A percentile compares a stretch with the other conserved stretches of the same genome.
Conservation (phyloP, 2,797 vertebrate species). For the Prionace glauca region DNA sequence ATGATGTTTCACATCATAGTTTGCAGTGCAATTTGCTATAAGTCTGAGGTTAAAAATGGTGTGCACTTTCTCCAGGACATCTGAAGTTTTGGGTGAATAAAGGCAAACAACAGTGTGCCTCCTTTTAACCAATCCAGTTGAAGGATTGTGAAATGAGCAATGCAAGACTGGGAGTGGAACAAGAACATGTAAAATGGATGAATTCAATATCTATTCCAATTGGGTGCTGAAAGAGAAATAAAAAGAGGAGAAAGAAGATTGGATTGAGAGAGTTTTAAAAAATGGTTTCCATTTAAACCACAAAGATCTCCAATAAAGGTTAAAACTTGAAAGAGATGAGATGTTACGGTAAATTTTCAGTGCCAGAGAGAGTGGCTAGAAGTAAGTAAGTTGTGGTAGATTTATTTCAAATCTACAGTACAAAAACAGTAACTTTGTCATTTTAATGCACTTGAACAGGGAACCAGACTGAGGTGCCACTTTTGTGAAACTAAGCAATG, state of each 20-base stretch:
- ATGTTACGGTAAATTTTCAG: not conserved
- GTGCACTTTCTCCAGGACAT: not conserved
- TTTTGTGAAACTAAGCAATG: too few relatives aligned
- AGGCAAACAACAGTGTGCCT: not conserved
- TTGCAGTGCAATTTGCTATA: not conserved
- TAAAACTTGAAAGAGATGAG: not conserved
- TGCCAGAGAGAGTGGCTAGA: not conserved
- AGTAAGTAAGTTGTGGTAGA: not conserved
- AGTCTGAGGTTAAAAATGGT: not conserved
- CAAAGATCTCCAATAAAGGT: not conserved
- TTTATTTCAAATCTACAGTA: not conserved
- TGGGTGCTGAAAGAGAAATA: not conserved
- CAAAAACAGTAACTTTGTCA: too few relatives aligned
- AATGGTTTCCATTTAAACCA: not conserved
- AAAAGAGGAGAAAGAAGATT: not conserved
- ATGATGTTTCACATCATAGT: not conserved
- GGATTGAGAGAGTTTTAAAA: not conserved
- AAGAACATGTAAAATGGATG: not conserved
- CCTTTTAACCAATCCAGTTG: not conserved
- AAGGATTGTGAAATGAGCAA: not conserved
- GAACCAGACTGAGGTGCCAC: too few relatives aligned
- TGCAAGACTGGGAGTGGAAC: not conserved
- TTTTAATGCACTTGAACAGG: too few relatives aligned
- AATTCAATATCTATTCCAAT: too few relatives aligned
- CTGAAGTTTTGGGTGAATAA: not conserved